Conservation (phyloP, 2,888 invertebrate genomes). For the Escarpia spicata region DNA sequence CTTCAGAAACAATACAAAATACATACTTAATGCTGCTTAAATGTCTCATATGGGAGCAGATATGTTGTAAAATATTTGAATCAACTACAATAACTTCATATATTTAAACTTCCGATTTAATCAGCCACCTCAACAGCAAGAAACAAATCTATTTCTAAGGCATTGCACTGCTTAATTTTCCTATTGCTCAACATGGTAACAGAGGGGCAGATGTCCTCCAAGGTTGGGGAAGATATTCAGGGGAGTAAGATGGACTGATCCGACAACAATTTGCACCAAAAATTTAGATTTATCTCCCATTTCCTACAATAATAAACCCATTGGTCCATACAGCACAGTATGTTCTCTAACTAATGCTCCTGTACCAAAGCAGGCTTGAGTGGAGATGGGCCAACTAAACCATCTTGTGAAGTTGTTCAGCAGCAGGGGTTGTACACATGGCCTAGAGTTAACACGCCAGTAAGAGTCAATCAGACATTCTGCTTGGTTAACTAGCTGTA, state of each 20-base stretch:
- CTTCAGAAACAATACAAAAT: too few species aligned
- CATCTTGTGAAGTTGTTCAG: background rate
- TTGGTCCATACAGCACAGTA: background rate
- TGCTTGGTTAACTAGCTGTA: background rate
- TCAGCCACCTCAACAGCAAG: too few species aligned
- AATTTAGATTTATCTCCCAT: background rate
- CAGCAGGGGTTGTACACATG: background rate
- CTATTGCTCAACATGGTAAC: too few species aligned
- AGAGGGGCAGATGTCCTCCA: too few species aligned
- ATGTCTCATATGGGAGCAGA: too few species aligned
- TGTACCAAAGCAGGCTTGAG: background rate
- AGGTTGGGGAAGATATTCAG: too few species aligned
- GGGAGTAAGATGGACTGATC: background rate
- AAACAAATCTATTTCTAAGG: too few species aligned
- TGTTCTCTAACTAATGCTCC: background rate
- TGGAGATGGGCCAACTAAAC: background rate
- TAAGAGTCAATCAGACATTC: background rate
- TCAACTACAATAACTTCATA: too few species aligned
- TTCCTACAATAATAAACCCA: background rate
- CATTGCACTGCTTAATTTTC: too few species aligned
- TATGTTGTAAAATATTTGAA: too few species aligned
- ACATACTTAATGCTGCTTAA: too few species aligned
- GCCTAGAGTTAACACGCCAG: background rate
- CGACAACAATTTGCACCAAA: background rate
- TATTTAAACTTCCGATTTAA: too few species aligned